phyloP scores from a whole-genome alignment of 2,888 invertebrate genomes.

The Xylophagus ater region DNA sequence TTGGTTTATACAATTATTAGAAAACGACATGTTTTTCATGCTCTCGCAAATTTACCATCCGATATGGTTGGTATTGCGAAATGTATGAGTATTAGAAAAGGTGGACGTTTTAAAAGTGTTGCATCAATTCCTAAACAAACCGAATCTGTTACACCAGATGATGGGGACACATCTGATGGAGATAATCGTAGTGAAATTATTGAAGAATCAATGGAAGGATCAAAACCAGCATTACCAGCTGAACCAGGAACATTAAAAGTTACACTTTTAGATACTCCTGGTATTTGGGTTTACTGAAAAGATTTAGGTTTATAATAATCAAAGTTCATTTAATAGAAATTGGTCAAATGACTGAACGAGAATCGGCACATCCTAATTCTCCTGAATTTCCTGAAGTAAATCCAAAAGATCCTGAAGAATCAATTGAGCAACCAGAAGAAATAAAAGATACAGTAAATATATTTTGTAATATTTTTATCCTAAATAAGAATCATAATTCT shows the following conservation, averaged over 20 bases:
- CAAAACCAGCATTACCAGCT: conserved; percentile 71
- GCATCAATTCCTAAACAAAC: conserved; percentile 18
- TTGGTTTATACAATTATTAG: conserved; percentile 97
- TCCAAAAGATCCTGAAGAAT: not conserved
- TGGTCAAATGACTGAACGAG: conserved; percentile 87
- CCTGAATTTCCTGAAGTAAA: conserved; percentile 1
- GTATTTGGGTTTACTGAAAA: conserved; percentile 30
- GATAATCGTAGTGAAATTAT: conserved; percentile 38
- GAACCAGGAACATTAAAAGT: conserved; percentile 88
- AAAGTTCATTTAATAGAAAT: conserved; percentile 45
- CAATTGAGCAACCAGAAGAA: conserved; percentile 1
- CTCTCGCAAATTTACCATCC: conserved; percentile 90
- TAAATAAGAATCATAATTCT: not conserved
- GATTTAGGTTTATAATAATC: not conserved
- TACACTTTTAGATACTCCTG: conserved; percentile 83
- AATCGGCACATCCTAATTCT: conserved; percentile 68
- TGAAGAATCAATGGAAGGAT: conserved; percentile 68
- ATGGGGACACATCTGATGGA: conserved; percentile 42
- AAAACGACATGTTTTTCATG: conserved; percentile 96
- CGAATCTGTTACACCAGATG: conserved; percentile 21
- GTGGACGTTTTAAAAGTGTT: conserved; percentile 38
- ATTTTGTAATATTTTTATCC: not conserved
- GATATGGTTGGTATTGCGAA: conserved; percentile 74
- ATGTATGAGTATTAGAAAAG: conserved; percentile 41
- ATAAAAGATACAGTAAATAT: conserved; percentile 8